A percentile compares a stretch with the other conserved stretches of the same genome.
phyloP scores from a whole-genome alignment of 2,797 vertebrate genomes.

The Amblyraja radiata region DNA sequence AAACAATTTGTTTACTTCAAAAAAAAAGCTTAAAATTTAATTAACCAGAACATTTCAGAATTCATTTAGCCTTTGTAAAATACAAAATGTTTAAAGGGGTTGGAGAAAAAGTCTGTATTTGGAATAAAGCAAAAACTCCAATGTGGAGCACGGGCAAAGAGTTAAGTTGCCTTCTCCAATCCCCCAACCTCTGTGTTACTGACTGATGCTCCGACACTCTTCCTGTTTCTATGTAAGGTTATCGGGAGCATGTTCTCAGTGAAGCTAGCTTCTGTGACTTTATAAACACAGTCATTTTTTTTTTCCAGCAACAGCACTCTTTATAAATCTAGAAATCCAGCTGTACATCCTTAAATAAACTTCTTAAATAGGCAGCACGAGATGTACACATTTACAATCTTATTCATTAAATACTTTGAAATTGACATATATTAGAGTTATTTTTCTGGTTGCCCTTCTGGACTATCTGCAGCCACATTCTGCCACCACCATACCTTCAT shows the following conservation, averaged over 20 bases:
- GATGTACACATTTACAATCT: slow-evolving; percentile 72
- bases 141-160: neutral
- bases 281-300: neutral
- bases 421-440: slow-evolving; percentile 40
- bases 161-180: neutral
- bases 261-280: neutral
- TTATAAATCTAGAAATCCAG: slow-evolving; percentile 41
- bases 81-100: neutral
- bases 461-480: slow-evolving; percentile 97
- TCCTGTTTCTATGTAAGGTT: neutral
- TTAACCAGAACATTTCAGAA: neutral
- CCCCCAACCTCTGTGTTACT: neutral
- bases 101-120: too few relatives aligned
- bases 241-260: neutral
- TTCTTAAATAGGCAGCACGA: slow-evolving; percentile 59
- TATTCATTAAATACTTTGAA: slow-evolving; percentile 54
- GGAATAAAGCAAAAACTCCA: neutral
- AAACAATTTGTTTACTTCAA: too few relatives aligned
- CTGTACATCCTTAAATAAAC: slow-evolving; percentile 64
- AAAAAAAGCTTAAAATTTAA: neutral
- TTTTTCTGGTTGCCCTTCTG: slow-evolving; percentile 34
- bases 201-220: neutral
- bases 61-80: neutral
- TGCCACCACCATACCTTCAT: slow-evolving; percentile 91
- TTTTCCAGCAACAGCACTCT: slow-evolving; percentile 2